Conservation (phyloP, 2,888 invertebrate species). For the Coremacera marginata region DNA sequence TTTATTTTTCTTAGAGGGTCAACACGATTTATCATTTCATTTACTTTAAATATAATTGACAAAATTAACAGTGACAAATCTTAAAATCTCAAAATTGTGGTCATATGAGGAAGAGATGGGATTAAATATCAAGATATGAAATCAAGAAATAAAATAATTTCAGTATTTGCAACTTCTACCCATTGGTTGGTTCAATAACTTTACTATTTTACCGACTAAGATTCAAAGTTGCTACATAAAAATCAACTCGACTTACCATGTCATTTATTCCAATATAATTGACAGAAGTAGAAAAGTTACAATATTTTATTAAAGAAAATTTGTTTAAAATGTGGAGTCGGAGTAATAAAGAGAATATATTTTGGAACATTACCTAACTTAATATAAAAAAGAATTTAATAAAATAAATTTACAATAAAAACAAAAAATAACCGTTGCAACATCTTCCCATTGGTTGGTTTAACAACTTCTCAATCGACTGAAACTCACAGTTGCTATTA, state of each 20-base stretch:
- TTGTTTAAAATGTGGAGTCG: no score
- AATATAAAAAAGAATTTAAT: no score
- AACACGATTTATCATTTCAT: no score
- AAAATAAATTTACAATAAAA: no score
- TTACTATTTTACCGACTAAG: constrained; percentile 46
- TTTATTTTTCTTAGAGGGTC: no score
- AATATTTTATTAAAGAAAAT: not conserved
- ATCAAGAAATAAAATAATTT: not conserved
- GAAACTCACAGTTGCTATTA: constrained; percentile 55
- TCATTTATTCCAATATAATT: constrained; percentile 29
- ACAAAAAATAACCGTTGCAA: constrained; percentile 35
- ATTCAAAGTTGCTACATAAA: constrained; percentile 54
- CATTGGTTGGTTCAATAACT: constrained; percentile 52
- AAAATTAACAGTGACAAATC: no score
- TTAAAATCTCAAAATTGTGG: no score
- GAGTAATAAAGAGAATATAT: no score
- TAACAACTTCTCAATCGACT: constrained; percentile 46
- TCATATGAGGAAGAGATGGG: no score
- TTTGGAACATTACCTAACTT: no score
- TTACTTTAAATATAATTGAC: not conserved
- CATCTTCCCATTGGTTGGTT: constrained; percentile 54
- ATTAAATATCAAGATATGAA: constrained; percentile 30
- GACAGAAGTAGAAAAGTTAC: constrained; percentile 54
- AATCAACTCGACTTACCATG: constrained; percentile 47
- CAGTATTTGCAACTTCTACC: constrained; percentile 50